Conservation (phyloP, 2,888 invertebrate genomes). For the Lepidochitona cinerea region DNA sequence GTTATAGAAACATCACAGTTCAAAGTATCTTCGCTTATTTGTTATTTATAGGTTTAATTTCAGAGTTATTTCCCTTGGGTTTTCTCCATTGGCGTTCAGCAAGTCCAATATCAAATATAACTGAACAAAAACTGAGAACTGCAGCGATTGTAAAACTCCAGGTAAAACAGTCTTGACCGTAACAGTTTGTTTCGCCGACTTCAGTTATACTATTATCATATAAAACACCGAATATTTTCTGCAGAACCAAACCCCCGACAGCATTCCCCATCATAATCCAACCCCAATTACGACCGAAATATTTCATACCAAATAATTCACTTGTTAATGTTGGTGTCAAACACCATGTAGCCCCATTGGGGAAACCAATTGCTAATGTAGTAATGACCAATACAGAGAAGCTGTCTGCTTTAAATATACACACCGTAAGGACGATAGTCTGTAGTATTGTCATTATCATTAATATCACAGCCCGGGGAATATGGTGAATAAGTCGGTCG, state of each 20-base stretch:
- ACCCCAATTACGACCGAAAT: constrained; percentile 58
- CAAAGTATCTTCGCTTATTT: too few relatives aligned
- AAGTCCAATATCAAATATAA: constrained; percentile 43
- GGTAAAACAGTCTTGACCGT: constrained; percentile 46
- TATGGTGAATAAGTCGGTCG: constrained; percentile 41
- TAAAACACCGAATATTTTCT: constrained; percentile 46
- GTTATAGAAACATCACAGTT: too few relatives aligned
- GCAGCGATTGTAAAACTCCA: constrained; percentile 54
- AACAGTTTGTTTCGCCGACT: constrained; percentile 43
- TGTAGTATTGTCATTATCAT: constrained; percentile 44
- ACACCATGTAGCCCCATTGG: constrained; percentile 56
- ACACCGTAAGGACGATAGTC: constrained; percentile 42
- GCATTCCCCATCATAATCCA: constrained; percentile 54
- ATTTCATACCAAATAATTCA: constrained; percentile 55
- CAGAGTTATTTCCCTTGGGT: neutral
- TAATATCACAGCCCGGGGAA: constrained; percentile 45
- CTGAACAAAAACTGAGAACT: constrained; percentile 45
- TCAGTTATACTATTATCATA: constrained; percentile 44
- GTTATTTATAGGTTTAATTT: neutral
- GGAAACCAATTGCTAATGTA: constrained; percentile 44
- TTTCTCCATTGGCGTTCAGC: constrained; percentile 24
- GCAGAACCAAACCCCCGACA: constrained; percentile 43
- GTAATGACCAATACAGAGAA: constrained; percentile 39
- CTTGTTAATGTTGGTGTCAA: constrained; percentile 56
- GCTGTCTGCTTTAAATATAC: constrained; percentile 44